Evolutionary conservation across 2,113 vertebrate species (phyloP), one percentile per base, ranked within the genome.

Genomic region (Percopsis transmontana): DNA sequence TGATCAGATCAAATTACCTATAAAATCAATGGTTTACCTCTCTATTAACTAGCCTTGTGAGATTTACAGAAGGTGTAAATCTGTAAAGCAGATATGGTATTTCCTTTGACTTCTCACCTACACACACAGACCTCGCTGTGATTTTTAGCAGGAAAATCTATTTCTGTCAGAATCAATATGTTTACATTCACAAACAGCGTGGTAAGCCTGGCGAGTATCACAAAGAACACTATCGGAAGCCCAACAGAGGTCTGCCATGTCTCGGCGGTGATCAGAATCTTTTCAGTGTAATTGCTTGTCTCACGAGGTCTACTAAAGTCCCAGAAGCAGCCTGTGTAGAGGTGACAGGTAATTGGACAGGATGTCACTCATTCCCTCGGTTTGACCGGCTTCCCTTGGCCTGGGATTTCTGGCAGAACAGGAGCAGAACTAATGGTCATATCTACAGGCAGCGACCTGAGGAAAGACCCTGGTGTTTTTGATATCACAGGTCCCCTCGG

Each of bases 281-380:
- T 85, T 81, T 72, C 72, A 4, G 10, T 69, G 68, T 86, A 86
- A 87, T 83, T 83, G 79, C 81, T 79, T 80, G 88, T 84, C 82
- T 88, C 77, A 45, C 83, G 82, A 78, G 85, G 80, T 70, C 82
- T 68, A 68, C 75, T 84, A 61, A 63, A 72, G 69, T 74, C 72
- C 57, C 70, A 16, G 68, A 76, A 59, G 58, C 60, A 62, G 61
- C 58, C 66, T 68, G 55, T 66, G 70, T 58, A 50, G 77, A 80
- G 82, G 77, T 85, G 87, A 82, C 84, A 84, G 58, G 79, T 88
- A 90, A 90, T 88, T 90, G 87, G 81, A 78, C 81, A 58, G 82
- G 84, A 86, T 86, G 77, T 76, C 87, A 85, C 78, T 88, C 84
- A 87, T 77, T 87, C 79, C 58, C 2, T 64, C 62, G 63, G 70